Base-by-base conservation (phyloP, 2,888 invertebrate species). In the Euspilapteryx auroguttella region DNA sequence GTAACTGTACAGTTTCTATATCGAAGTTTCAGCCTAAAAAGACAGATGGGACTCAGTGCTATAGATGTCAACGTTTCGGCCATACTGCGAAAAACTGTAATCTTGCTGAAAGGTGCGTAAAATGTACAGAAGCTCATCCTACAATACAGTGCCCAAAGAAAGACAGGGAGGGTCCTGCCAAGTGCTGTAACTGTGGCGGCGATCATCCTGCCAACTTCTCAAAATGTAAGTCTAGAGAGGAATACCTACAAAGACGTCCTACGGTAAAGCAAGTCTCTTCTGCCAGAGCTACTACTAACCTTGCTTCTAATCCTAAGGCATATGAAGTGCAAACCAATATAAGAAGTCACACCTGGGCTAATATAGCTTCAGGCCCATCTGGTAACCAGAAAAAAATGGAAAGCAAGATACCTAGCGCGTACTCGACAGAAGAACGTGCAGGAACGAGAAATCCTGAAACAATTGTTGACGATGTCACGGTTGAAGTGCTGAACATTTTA, bases 61-160 rank as follows among this genome's bases (percentile, higher is more conserved):
- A 13, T 25, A 21, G 33, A 12, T 33, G 31, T 22, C 31, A 30
- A 9, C 13, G 26, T 6, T 33, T 33, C 29, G 33, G 33, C 2
- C 29, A 33, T 24, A 28, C 33, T 3, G 28, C 33, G 1, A 22
- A 14, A 8, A 33, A 33, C 21, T 33, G 31, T 23, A 31, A 32
- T 14, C 24, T 25, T 20, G 15, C 17, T 6, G 25, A 29, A 1
- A 17, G 31, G 8, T 34, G 32, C 10, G 34, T 32, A 3, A 32
- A 34, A 14, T 33, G 28, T 10, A 21, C 30, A 8, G 14, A n/a
- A 21, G 14, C 11, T n/a, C 32, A 32, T 15, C 21, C 25, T 13
- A 28, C 32, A 1, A 25, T 17, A 14, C 24, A 32, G 7, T 32
- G 32, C 20, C 23, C 24, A 4, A 31, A 28, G 4, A 31, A 32